phyloP scores from a whole-genome alignment of 1,140 invertebrate genomes.

The Cotesia typhae region DNA sequence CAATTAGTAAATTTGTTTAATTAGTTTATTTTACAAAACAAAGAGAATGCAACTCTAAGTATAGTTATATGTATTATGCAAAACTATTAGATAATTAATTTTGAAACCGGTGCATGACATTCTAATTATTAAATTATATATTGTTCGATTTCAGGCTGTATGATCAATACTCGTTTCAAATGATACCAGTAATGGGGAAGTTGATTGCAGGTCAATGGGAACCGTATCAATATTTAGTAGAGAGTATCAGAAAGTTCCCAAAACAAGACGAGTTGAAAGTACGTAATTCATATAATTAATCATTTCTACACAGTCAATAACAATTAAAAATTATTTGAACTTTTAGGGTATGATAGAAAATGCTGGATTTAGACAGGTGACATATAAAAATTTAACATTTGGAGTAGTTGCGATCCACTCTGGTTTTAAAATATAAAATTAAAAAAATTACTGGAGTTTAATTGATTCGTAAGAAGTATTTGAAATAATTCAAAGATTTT shows the following conservation, averaged over 20 bases:
- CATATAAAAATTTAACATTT: constrained; percentile 89
- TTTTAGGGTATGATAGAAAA: constrained; percentile 79
- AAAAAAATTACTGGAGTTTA: too few relatives aligned
- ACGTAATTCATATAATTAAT: constrained; percentile 34
- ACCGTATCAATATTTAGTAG: constrained; percentile 97
- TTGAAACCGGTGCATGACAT: too few relatives aligned
- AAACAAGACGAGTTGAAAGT: constrained; percentile 87
- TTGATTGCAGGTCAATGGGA: constrained; percentile 95
- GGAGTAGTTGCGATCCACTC: constrained; percentile 94
- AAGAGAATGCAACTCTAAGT: too few relatives aligned
- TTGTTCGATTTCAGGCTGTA: constrained; percentile 76
- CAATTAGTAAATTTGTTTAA: too few relatives aligned
- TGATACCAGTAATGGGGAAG: constrained; percentile 96
- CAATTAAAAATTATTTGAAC: constrained; percentile 10
- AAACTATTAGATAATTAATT: too few relatives aligned
- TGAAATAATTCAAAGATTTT: too few relatives aligned
- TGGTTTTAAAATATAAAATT: constrained; percentile 82
- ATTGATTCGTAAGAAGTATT: too few relatives aligned
- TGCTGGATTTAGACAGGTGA: constrained; percentile 86
- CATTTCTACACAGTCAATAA: background rate
- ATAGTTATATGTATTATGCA: too few relatives aligned
- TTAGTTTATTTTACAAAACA: too few relatives aligned
- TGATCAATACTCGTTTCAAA: constrained; percentile 96
- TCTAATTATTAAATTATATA: background rate
- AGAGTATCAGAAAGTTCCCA: constrained; percentile 98